Evolutionary conservation across 2,888 invertebrate species (phyloP).

Genomic region (Orthonychiurus folsomi): DNA sequence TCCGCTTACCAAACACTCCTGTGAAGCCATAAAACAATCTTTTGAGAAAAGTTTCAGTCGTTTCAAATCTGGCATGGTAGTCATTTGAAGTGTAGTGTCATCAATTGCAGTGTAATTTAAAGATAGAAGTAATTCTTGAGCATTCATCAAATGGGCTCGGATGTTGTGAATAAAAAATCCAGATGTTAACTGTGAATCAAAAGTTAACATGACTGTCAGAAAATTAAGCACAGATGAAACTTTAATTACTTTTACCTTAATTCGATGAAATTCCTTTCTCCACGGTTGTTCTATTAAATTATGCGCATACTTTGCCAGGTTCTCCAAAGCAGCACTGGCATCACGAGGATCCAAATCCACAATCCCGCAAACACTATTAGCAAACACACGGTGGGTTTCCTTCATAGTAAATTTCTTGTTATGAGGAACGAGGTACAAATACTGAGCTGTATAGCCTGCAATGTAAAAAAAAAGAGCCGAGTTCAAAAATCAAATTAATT

Average conservation of each 20-base stretch:
- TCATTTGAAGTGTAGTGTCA: conserved; percentile 26
- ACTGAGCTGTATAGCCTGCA: conserved; percentile 66
- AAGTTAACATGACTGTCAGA: too few relatives aligned
- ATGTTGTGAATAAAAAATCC: conserved; percentile 84
- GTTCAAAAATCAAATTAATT: conserved; percentile 4
- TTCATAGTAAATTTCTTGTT: conserved; percentile 67
- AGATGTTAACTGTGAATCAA: conserved; percentile 69
- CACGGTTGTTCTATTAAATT: conserved; percentile 79
- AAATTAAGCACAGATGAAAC: conserved; percentile 26
- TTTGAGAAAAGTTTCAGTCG: conserved; percentile 67
- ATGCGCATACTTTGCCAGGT: conserved; percentile 73
- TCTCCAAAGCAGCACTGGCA: conserved; percentile 72
- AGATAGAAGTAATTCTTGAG: conserved; percentile 64
- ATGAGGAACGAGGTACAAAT: conserved; percentile 65
- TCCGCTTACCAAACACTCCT: conserved; percentile 70
- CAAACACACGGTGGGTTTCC: conserved; percentile 66
- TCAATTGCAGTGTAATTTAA: conserved; percentile 65
- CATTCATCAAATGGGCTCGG: conserved; percentile 66
- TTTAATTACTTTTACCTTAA: too few relatives aligned
- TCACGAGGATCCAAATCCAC: conserved; percentile 70
- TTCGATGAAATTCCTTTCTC: conserved; percentile 72
- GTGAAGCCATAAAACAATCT: conserved; percentile 75
- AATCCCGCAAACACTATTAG: conserved; percentile 59
- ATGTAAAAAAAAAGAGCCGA: conserved; percentile 10
- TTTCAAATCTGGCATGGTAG: conserved; percentile 51